Conservation (phyloP, 2,797 vertebrate genomes). For the Catharus ustulatus region DNA sequence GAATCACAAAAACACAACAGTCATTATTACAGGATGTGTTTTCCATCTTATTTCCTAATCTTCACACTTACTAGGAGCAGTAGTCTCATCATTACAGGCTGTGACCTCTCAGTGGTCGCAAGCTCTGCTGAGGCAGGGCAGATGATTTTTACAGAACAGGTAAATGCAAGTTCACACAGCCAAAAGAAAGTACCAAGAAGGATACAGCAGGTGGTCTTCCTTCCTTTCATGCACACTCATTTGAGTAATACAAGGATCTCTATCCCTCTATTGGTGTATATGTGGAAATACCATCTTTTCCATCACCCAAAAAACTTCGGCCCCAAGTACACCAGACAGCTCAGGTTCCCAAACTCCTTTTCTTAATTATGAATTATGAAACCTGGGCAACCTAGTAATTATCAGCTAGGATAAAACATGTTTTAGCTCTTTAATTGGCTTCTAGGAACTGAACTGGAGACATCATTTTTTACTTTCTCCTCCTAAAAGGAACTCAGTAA, state of each 20-base stretch:
- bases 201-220: background rate
- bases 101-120: background rate
- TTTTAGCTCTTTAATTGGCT: background rate
- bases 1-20: background rate
- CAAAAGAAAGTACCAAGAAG: background rate
- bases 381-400: background rate
- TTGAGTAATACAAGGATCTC: background rate
- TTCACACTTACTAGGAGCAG: background rate
- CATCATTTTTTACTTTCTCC: background rate
- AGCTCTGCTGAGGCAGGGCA: background rate
- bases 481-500: background rate
- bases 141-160: background rate
- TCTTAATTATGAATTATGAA: background rate
- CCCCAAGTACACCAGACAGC: background rate
- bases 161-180: background rate
- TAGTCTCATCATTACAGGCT: background rate
- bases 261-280: rapidly evolving
- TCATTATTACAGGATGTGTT: background rate
- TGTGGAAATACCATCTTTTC: background rate
- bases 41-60: background rate
- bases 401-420: background rate
- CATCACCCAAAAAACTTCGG: background rate
- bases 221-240: background rate
- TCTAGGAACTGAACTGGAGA: background rate
- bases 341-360: background rate